Evolutionary conservation across 2,797 vertebrate species (phyloP).

Genomic region (Cossypha heuglini): DNA sequence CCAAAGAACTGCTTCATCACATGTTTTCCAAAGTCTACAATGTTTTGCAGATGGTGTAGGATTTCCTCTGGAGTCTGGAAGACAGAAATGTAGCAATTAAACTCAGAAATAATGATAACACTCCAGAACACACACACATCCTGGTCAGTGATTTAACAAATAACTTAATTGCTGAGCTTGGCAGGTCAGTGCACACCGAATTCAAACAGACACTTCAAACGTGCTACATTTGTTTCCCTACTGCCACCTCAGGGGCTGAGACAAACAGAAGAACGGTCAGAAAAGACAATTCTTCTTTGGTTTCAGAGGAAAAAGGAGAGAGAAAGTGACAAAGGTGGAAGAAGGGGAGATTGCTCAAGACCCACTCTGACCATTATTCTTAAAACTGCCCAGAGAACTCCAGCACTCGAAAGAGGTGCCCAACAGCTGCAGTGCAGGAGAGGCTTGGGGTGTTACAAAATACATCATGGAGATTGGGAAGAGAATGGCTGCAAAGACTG

Average conservation of each 20-base stretch:
- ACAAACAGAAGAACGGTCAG: background rate
- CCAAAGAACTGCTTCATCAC: constrained; percentile 96
- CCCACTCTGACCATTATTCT: background rate
- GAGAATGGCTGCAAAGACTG: background rate
- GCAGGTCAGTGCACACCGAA: background rate
- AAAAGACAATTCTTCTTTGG: background rate
- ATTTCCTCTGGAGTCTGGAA: constrained; percentile 89
- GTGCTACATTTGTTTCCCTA: rapidly evolving
- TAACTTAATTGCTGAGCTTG: background rate
- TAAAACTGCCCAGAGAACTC: background rate
- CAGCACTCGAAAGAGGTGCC: background rate
- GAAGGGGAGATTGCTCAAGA: background rate
- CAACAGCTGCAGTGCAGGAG: background rate
- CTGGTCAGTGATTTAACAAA: background rate
- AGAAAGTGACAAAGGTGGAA: background rate
- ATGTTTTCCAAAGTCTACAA: constrained; percentile 92
- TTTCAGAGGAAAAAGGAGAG: background rate
- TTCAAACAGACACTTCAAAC: background rate
- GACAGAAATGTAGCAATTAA: background rate
- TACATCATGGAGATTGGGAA: background rate
- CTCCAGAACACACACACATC: background rate
- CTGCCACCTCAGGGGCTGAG: background rate
- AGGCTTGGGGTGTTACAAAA: background rate
- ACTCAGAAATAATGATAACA: background rate
- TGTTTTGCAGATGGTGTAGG: constrained; percentile 91